Evolutionary conservation across 2,113 vertebrate species (phyloP), one percentile per base, ranked within the genome.

Genomic region (Embiotoca jacksoni): DNA sequence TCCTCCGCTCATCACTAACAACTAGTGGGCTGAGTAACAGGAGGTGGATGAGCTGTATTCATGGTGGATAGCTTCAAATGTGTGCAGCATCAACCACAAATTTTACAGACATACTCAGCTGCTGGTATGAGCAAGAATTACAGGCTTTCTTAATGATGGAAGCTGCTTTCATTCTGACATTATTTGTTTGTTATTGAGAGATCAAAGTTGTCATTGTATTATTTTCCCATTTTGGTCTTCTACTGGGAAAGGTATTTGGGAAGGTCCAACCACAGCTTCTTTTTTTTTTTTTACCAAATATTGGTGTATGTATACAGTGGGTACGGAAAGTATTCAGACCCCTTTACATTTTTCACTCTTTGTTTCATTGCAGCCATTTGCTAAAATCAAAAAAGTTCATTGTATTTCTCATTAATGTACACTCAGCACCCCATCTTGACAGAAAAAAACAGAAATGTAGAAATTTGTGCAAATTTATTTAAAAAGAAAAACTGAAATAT

Each of bases 101-200:
- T 55, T 44, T 73, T 31, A 57, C 0, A 16, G 47, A 71, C 53
- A 35, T 53, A 58, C 32, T 53, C 55, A 39, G 37, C 47, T 75
- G 57, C 32, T 76, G 39, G 36, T 69, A 59, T 59, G 41, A 68
- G 77, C 67, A 63, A 16, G 39, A 78, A 80, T 70, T n/a, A 47
- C 35, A 78, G 53, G 56, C 50, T 62, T 44, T 63, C 5, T 69
- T n/a, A 56, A 46, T 62, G 23, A 76, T 68, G 16, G 68, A 79
- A 56, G n/a, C 46, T 16, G 47, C 37, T 50, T 61, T 65, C 7
- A 35, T 47, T 54, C 3, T 36, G 63, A 67, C 61, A 57, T 62
- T 50, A 44, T 44, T 69, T 62, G 54, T 56, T 47, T 50, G 49
- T 50, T 50, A 36, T 62, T 72, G 35, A 63, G 58, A 55, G 67